Base-by-base conservation (phyloP, 2,797 vertebrate species). In the Denticeps clupeoides region DNA sequence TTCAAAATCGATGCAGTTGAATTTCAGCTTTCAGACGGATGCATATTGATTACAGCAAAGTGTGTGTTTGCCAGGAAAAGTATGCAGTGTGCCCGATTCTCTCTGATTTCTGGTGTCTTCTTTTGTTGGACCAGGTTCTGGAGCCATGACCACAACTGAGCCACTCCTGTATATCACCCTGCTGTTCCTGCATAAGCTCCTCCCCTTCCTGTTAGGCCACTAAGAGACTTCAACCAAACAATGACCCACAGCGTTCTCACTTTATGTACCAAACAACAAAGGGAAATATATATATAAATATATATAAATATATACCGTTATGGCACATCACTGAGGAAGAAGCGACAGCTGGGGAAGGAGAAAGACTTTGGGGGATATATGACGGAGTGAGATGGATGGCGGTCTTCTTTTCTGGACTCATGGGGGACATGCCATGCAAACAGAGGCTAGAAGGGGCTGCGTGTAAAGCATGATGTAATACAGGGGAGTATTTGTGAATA, bases 141-240 rank as follows among this genome's bases (percentile, higher is more conserved):
- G 80, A 64, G 64, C 79, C 55, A 72, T 81, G 74, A 79, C 74
- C 31, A 75, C 79, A 54, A 68, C 80, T 51, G 81, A 89, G 51
- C 84, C 82, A 0, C 54, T 89, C 48, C 75, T 89, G 60, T 85
- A 71, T 63, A 64, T 88, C 67, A 68, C 77, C 48, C 78, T 93
- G 65, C 64, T 91, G 61, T 72, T 85, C 56, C 74, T 93, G 69
- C 86, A 92, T 82, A 82, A 78, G 79, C 62, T 90, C 64, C 75
- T 92, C 58, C 80, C 70, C 72, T 72, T 87, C 72, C 63, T 94
- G 62, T 57, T 86, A 71, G 83, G 81, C 55, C 83, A 85, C 72
- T 93, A 87, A 88, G 60, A 60, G 70, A 73, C 73, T 53, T 47
- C 57, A 59, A 64, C 61, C 67, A 67, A 75, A 72, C 59, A 44